Evolutionary conservation across 2,113 vertebrate species (phyloP).

Genomic region (Vicugna pacos): DNA sequence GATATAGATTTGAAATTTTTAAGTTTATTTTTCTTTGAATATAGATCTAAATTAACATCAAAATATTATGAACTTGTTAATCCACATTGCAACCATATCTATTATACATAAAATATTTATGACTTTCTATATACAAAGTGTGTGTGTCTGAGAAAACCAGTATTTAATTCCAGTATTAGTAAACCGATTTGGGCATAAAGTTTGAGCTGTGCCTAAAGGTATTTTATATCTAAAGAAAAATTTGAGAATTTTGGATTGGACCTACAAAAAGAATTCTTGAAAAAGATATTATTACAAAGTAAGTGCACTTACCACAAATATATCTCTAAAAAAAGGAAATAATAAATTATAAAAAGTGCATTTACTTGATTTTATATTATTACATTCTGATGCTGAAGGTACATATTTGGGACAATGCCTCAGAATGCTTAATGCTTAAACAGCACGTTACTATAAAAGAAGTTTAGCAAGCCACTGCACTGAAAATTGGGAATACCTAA

Average conservation of each 20-base stretch:
- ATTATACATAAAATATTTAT: background rate
- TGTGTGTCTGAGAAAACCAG: background rate
- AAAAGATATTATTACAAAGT: background rate
- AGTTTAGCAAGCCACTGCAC: background rate
- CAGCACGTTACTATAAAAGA: background rate
- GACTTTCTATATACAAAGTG: background rate
- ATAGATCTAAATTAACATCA: background rate
- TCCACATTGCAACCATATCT: background rate
- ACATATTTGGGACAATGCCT: background rate
- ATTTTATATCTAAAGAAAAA: conserved; percentile 21
- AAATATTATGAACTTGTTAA: background rate
- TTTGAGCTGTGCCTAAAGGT: background rate
- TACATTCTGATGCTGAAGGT: background rate
- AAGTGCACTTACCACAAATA: background rate
- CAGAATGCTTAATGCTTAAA: background rate
- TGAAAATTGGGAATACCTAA: background rate
- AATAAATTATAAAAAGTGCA: background rate
- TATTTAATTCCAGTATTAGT: background rate
- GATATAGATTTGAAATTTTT: background rate
- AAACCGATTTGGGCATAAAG: background rate
- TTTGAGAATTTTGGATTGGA: background rate
- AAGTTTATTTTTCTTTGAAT: background rate
- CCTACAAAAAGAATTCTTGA: background rate
- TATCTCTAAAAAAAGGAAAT: background rate
- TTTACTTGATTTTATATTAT: background rate